Evolutionary conservation across 53 echinoderm and acorn worm species (phyloP).

Genomic region (Holothuria leucospilota): DNA sequence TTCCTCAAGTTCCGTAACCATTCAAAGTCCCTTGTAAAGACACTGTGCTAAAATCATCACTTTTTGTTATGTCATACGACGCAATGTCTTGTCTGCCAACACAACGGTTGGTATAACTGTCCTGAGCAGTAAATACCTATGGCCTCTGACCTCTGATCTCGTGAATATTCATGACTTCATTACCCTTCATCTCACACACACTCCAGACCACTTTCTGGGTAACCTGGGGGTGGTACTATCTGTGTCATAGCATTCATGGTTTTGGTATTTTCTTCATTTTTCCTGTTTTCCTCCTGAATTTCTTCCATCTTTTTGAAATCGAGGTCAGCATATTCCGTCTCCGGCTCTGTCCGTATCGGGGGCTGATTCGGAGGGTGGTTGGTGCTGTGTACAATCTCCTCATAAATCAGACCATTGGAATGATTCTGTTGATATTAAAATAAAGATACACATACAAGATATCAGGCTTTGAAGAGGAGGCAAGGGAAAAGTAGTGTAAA

Average conservation of each 20-base stretch:
- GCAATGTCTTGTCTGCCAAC: too few relatives aligned
- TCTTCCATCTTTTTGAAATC: conserved; percentile 65
- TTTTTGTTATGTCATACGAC: too few relatives aligned
- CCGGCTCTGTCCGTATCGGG: conserved; percentile 71
- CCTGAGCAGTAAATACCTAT: too few relatives aligned
- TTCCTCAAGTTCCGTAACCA: too few relatives aligned
- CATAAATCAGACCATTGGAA: conserved; percentile 75
- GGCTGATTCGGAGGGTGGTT: conserved; percentile 66
- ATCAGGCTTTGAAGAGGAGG: too few relatives aligned
- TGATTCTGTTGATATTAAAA: conserved; percentile 37
- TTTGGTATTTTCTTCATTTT: conserved; percentile 33
- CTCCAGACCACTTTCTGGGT: conserved; percentile 18
- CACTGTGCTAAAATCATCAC: too few relatives aligned
- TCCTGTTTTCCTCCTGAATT: conserved; percentile 25
- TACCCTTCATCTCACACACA: neutral
- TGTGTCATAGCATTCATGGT: conserved; percentile 3
- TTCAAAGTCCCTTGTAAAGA: too few relatives aligned
- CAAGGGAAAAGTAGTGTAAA: too few relatives aligned
- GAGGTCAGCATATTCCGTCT: conserved; percentile 71
- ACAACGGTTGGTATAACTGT: too few relatives aligned
- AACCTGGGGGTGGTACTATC: neutral
- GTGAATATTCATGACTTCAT: too few relatives aligned
- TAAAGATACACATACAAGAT: too few relatives aligned
- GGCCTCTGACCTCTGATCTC: too few relatives aligned
- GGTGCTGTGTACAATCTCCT: conserved; percentile 67